Percentiles rank a stretch among this genome's conserved stretches.
Conservation (phyloP, 2,797 vertebrate species). For the Brotula barbata region DNA sequence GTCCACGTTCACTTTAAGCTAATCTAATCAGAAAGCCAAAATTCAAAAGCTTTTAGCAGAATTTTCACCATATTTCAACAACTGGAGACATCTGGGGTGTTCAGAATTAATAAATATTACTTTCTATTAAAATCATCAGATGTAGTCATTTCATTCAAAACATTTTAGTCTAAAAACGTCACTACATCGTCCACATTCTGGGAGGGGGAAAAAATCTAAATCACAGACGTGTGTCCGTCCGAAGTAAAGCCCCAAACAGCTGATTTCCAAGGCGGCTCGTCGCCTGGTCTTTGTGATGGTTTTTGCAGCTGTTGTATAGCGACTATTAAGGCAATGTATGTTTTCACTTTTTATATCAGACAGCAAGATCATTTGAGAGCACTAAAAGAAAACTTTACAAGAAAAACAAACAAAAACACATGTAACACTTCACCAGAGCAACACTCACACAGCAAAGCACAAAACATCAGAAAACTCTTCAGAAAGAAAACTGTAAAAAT, state of each 20-base stretch:
- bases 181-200: conserved; percentile 79
- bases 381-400: conserved; percentile 86
- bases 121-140: conserved; percentile 84
- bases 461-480: conserved; percentile 81
- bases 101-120: conserved; percentile 89
- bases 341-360: conserved; percentile 73
- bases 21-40: conserved; percentile 83
- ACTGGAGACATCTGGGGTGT: conserved; percentile 82
- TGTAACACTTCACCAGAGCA: conserved; percentile 88
- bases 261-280: conserved; percentile 76
- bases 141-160: conserved; percentile 88
- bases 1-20: conserved; percentile 76
- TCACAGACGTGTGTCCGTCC: conserved; percentile 76
- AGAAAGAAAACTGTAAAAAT: conserved; percentile 73
- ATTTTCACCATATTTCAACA: conserved; percentile 88
- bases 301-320: conserved; percentile 89
- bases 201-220: conserved; percentile 79
- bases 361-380: conserved; percentile 86
- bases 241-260: conserved; percentile 83
- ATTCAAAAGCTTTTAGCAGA: conserved; percentile 87
- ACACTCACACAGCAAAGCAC: conserved; percentile 97
- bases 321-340: conserved; percentile 91
- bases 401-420: conserved; percentile 81
- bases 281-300: conserved; percentile 83
- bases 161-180: conserved; percentile 79